Conservation (phyloP, 2,797 vertebrate species). For the Sarcophilus harrisii region DNA sequence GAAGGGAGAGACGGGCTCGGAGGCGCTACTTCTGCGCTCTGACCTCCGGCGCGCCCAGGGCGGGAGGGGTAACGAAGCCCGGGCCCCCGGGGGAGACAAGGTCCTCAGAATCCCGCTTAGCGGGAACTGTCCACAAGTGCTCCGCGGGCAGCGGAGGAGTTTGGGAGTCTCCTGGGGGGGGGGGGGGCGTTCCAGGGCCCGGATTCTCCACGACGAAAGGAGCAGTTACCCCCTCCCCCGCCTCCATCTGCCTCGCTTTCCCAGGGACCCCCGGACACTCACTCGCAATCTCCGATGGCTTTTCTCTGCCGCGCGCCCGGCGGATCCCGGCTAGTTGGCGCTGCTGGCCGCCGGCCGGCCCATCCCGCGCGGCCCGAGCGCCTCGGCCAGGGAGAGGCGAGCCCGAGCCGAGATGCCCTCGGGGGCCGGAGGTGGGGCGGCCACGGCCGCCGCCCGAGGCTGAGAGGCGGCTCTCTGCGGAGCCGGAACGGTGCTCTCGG, state of each 20-base stretch:
- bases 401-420: not conserved
- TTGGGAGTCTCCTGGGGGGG: not conserved
- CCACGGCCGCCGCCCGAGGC: conserved; percentile 27
- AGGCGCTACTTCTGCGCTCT: not conserved
- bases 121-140: not conserved
- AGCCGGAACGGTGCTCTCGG: conserved; percentile 32
- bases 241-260: not conserved
- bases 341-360: not conserved
- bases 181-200: not conserved
- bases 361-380: not conserved
- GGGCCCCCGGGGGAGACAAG: not conserved
- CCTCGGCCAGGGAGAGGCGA: conserved; percentile 65
- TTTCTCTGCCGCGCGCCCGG: accelerated
- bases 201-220: not conserved
- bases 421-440: conserved; percentile 41
- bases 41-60: not conserved
- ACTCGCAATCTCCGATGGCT: not conserved
- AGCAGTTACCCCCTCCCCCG: not conserved
- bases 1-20: not conserved
- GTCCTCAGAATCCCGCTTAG: not conserved
- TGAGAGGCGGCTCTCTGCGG: conserved; percentile 58
- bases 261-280: not conserved
- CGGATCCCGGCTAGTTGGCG: not conserved
- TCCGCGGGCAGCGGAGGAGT: not conserved
- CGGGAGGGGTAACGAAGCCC: not conserved